Evolutionary conservation across 2,113 vertebrate genomes (phyloP), one percentile per base, ranked within the genome.

Genomic region (Urocynchramus pylzowi): DNA sequence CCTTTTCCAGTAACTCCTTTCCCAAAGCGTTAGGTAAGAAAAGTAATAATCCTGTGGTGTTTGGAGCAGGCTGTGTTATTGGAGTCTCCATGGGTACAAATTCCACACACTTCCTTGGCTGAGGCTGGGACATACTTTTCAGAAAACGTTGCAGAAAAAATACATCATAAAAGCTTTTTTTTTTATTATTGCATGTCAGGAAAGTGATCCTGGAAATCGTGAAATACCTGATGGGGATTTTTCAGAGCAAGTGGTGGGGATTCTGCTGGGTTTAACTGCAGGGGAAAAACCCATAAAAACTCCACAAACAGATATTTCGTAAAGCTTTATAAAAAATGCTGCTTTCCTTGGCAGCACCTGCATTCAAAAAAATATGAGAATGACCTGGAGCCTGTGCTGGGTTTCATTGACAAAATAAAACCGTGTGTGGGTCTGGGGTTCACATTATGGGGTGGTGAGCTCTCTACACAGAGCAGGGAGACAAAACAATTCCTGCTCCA

Each of bases 81-180:
- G 93, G 93, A 93, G 92, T 96, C 89, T 93, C 96, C 96, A 96
- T 96, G 95, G 95, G 93, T 91, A 96, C 89, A 22, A 15, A 91
- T 75, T 95, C 89, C 95, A 96, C 92, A 91, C 87, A 87, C 93
- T 91, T 84, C 91, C 93, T 78, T 87, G 92, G 93, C 90, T 84
- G 18, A 67, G 71, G n/a, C 77, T 35, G 74, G 69, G 89, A 91
- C 77, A 78, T 91, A 91, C 64, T 96, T 97, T 70, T 84, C 69
- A 80, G 73, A 93, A 94, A 91, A 91, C 20, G 31, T 81, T 84
- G 63, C 68, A 89, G 89, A 84, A 94, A 91, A 88, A 93, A 28
- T 39, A 53, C 76, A 59, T 70, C 87, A 42, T 74, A 14, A 89
- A 92, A 90, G 47, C 18, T 37, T 27, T 65, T 84, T 76, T 49